Conservation (phyloP, 2,797 vertebrate genomes). For the Mormyrops boulengeri region DNA sequence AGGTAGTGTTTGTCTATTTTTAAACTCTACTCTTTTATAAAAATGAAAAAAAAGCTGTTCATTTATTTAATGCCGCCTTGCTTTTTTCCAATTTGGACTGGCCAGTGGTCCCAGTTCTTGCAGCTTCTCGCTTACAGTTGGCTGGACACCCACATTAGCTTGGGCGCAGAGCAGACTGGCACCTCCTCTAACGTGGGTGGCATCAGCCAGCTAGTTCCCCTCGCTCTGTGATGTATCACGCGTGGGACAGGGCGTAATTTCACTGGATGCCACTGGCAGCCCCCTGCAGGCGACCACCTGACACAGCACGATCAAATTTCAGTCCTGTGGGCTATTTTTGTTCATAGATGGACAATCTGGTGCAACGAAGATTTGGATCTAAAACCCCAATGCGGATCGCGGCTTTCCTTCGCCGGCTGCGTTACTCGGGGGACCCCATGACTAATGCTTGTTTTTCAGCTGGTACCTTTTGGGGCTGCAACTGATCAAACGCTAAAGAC, state of each 20-base stretch:
- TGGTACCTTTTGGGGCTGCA: conserved; percentile 19
- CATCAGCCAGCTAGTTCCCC: not conserved
- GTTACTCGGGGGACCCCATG: not conserved
- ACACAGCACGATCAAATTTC: not conserved
- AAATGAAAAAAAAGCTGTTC: not conserved
- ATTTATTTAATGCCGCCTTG: not conserved
- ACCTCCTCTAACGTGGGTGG: not conserved
- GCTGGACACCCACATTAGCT: not conserved
- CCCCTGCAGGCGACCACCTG: not conserved
- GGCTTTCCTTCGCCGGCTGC: not conserved
- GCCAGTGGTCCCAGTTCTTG: not conserved
- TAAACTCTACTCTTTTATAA: not conserved
- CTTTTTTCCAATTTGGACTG: not conserved
- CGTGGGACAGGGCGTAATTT: not conserved
- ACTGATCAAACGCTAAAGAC: conserved; percentile 24
- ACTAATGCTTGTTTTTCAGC: conserved; percentile 11
- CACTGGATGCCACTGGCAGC: not conserved
- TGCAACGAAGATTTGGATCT: not conserved
- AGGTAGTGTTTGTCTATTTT: conserved; percentile 20
- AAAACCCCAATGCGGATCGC: not conserved
- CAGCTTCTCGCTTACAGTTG: not conserved
- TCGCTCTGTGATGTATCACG: not conserved
- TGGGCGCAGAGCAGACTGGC: not conserved
- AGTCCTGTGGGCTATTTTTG: not conserved
- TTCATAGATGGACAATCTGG: not conserved